phyloP scores from a whole-genome alignment of 2,113 vertebrate genomes.

The Acinonyx jubatus region DNA sequence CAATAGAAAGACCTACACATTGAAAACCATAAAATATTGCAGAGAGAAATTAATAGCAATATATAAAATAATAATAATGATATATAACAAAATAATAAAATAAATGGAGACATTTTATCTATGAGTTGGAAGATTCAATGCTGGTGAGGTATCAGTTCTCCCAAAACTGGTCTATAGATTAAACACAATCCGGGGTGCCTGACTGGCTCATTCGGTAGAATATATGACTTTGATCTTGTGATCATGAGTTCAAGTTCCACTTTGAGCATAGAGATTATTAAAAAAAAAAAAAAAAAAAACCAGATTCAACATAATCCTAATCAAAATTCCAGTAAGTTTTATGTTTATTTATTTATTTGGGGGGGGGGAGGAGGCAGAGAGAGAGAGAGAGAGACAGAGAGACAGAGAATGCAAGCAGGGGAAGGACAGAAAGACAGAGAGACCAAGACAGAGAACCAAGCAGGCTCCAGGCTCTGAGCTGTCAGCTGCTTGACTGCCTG shows the following conservation, averaged over 20 bases:
- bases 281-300: not conserved
- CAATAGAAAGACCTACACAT: not conserved
- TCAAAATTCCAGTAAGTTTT: not conserved
- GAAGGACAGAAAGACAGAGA: too few species aligned
- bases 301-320: not conserved
- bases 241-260: not conserved
- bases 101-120: not conserved
- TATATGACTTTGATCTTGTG: not conserved
- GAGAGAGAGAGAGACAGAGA: too few species aligned
- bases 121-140: not conserved
- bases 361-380: too few species aligned
- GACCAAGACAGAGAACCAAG: too few species aligned
- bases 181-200: not conserved
- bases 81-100: not conserved
- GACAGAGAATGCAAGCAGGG: too few species aligned
- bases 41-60: not conserved
- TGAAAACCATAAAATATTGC: not conserved
- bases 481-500: too few species aligned
- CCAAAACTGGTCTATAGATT: slow-evolving; percentile 16
- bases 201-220: not conserved
- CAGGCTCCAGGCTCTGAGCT: too few species aligned
- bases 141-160: not conserved
- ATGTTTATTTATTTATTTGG: too few species aligned
- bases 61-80: not conserved
- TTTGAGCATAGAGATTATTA: not conserved